phyloP scores from a whole-genome alignment of 2,888 invertebrate species.

The Folsomia manolachei region DNA sequence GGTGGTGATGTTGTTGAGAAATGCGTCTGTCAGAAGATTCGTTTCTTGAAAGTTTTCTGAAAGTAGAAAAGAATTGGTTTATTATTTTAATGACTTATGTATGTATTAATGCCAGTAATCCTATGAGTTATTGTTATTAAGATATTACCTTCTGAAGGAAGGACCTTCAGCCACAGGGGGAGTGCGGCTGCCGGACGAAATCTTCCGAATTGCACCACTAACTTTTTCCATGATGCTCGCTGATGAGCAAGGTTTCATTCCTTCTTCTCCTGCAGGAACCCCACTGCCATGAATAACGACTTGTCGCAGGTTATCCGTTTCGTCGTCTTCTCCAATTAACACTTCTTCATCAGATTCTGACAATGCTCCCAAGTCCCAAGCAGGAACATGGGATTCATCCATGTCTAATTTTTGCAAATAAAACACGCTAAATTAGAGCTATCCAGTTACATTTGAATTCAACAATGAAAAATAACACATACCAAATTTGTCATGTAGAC shows the following conservation, averaged over 20 bases:
- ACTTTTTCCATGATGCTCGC: slow-evolving; percentile 41
- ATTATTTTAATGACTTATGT: background rate
- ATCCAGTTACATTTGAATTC: no score
- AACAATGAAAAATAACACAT: no score
- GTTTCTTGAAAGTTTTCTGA: slow-evolving; percentile 21
- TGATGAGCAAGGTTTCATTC: background rate
- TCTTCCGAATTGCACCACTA: slow-evolving; percentile 45
- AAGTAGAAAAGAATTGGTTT: no score
- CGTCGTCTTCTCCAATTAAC: slow-evolving; percentile 31
- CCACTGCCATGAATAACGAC: slow-evolving; percentile 39
- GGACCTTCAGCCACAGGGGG: slow-evolving; percentile 30
- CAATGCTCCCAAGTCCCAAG: slow-evolving; percentile 29
- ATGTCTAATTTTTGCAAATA: no score
- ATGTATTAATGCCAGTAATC: background rate
- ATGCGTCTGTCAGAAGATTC: slow-evolving; percentile 9
- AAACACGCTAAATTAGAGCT: no score
- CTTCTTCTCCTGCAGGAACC: slow-evolving; percentile 16
- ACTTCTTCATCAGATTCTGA: slow-evolving; percentile 44
- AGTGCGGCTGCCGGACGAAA: slow-evolving; percentile 37
- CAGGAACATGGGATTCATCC: no score
- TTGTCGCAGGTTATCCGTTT: slow-evolving; percentile 27
- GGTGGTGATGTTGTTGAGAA: background rate
- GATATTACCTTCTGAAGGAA: slow-evolving; percentile 17
- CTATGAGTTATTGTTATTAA: background rate
- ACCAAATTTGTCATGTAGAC: background rate